phyloP scores from a whole-genome alignment of 2,888 invertebrate genomes.

The Oscheius sp. region DNA sequence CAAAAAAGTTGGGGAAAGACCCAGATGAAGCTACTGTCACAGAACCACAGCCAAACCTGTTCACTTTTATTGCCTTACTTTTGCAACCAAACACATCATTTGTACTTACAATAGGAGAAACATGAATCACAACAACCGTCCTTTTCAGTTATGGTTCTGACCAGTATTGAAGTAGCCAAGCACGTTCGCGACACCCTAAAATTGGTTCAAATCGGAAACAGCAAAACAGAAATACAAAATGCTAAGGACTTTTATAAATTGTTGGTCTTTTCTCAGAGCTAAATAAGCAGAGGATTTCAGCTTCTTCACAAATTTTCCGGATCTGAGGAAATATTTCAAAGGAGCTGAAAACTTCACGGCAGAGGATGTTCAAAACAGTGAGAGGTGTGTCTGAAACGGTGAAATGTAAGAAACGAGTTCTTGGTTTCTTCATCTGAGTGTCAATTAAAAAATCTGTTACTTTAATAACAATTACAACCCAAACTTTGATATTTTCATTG shows the following conservation, averaged over 20 bases:
- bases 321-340: conserved; percentile 60
- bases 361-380: conserved; percentile 59
- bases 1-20: too few species aligned
- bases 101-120: neutral
- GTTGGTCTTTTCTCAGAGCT: conserved; percentile 39
- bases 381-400: too few species aligned
- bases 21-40: too few species aligned
- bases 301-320: conserved; percentile 61
- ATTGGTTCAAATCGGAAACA: conserved; percentile 40
- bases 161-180: conserved; percentile 2
- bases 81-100: neutral
- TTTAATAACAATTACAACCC: too few species aligned
- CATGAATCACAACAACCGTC: too few species aligned
- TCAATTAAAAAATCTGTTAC: too few species aligned
- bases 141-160: conserved; percentile 14
- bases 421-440: too few species aligned
- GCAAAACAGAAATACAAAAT: conserved; percentile 44
- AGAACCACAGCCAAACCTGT: conserved; percentile 25
- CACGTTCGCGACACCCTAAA: conserved; percentile 13
- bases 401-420: too few species aligned
- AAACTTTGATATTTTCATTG: too few species aligned
- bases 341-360: conserved; percentile 58
- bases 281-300: conserved; percentile 34
- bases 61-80: conserved; percentile 25
- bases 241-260: conserved; percentile 65